A percentile compares a stretch with the other conserved stretches of the same genome.
These are phyloP conservation scores for Ariolimax columbianus DNA, from an alignment of 2,888 invertebrate species.

Conservation along the genomic window DNA sequence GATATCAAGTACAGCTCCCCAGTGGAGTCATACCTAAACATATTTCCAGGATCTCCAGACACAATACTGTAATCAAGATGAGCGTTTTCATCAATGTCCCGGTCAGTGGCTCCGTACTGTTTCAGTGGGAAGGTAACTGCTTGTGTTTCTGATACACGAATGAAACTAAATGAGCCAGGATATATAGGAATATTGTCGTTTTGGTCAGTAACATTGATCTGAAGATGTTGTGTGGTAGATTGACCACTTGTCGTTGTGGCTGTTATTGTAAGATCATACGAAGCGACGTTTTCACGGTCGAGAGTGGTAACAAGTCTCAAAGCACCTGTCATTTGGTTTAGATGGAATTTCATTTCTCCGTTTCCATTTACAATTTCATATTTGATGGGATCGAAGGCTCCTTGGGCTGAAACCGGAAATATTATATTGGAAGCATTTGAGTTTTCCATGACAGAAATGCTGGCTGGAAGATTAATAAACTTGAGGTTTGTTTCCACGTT, in stretches of 20 bases:
- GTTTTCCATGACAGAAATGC: neutral
- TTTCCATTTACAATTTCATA: constrained; percentile 27
- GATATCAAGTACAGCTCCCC: constrained; percentile 26
- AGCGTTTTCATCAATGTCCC: constrained; percentile 59
- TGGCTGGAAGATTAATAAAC: neutral
- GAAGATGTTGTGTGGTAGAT: neutral
- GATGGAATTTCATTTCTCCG: neutral
- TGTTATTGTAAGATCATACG: constrained; percentile 12
- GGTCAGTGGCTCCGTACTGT: constrained; percentile 62
- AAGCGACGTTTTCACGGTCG: constrained; percentile 24
- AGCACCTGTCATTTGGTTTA: constrained; percentile 19
- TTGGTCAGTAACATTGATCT: neutral
- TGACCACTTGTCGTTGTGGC: constrained; percentile 2
- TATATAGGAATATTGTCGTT: constrained; percentile 38
- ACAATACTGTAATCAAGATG: constrained; percentile 60
- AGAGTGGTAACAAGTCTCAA: constrained; percentile 12
- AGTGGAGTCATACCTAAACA: constrained; percentile 44
- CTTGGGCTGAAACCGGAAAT: neutral
- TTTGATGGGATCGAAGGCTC: neutral
- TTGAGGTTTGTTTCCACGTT: constrained; percentile 5
- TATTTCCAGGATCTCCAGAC: constrained; percentile 58
- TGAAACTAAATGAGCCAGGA: neutral
- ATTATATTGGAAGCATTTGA: neutral
- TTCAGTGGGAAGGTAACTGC: neutral
- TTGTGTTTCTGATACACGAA: neutral